phyloP scores from a whole-genome alignment of 2,888 invertebrate species.

The Ophraella communa region DNA sequence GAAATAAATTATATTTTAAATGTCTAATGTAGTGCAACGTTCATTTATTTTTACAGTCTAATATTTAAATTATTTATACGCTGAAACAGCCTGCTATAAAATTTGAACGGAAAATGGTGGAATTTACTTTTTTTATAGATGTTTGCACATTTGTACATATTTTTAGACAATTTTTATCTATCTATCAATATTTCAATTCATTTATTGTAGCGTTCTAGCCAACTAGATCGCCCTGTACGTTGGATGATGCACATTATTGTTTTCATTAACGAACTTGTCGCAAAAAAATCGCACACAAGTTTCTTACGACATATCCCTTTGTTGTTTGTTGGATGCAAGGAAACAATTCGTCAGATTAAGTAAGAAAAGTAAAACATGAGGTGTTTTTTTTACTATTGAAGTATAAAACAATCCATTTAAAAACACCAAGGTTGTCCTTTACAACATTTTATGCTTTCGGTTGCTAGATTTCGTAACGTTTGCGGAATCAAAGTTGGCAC shows the following conservation, averaged over 20 bases:
- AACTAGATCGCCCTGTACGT: too few species aligned
- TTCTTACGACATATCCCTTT: neutral
- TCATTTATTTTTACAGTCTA: too few species aligned
- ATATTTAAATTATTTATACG: too few species aligned
- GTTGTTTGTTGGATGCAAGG: neutral
- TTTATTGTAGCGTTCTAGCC: too few species aligned
- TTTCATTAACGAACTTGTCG: neutral
- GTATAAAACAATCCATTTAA: slow-evolving; percentile 8
- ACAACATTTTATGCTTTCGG: slow-evolving; percentile 27
- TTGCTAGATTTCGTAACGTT: slow-evolving; percentile 25
- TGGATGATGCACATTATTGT: too few species aligned
- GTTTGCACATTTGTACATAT: too few species aligned
- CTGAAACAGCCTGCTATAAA: too few species aligned
- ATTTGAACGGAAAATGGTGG: too few species aligned
- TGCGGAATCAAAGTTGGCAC: slow-evolving; percentile 14
- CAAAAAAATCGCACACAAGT: neutral
- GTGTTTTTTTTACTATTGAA: slow-evolving; percentile 7
- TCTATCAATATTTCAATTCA: too few species aligned
- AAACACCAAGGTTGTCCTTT: slow-evolving; percentile 27
- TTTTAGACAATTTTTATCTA: too few species aligned
- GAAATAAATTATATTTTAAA: neutral
- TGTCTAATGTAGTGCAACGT: too few species aligned
- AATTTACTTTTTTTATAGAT: too few species aligned
- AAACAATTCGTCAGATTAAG: neutral
- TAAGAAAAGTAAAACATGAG: neutral